Percentiles rank a stretch among this genome's conserved stretches.
Conservation (phyloP, 2,888 invertebrate species). For the Matsumyia berberina region DNA sequence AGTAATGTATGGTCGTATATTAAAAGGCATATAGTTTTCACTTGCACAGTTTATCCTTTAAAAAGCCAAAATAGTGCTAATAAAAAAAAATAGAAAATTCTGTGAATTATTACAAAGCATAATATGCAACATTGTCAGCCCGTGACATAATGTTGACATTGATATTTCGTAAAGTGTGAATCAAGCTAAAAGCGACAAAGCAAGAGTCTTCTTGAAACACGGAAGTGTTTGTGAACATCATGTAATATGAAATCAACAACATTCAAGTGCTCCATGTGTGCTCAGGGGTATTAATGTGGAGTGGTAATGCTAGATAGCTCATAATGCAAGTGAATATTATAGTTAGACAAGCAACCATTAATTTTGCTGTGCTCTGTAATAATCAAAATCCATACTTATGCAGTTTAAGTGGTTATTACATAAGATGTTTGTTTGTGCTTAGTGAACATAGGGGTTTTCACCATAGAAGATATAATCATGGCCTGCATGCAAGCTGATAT, state of each 20-base stretch:
- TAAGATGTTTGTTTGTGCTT: slow-evolving; percentile 32
- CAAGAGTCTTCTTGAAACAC: too few species aligned
- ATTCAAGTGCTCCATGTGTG: background rate
- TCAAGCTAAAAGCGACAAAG: too few species aligned
- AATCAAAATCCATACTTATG: slow-evolving; percentile 24
- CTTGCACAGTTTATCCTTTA: too few species aligned
- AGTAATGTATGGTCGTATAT: too few species aligned
- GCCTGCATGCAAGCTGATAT: background rate
- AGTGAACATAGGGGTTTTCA: background rate
- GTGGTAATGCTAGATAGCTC: slow-evolving; percentile 24
- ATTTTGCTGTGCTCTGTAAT: slow-evolving; percentile 18
- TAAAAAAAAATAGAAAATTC: too few species aligned
- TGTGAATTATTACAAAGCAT: too few species aligned
- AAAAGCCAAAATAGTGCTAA: too few species aligned
- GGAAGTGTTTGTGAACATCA: background rate
- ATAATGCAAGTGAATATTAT: slow-evolving; percentile 49
- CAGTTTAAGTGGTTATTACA: slow-evolving; percentile 35
- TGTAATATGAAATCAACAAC: background rate
- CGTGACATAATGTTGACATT: too few species aligned
- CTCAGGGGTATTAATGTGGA: background rate
- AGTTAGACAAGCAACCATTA: slow-evolving; percentile 26
- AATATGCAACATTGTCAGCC: too few species aligned
- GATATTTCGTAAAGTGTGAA: too few species aligned
- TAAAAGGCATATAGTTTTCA: too few species aligned
- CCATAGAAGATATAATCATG: background rate